phyloP scores from a whole-genome alignment of 2,797 vertebrate species.

The Clarias laeviceps region DNA sequence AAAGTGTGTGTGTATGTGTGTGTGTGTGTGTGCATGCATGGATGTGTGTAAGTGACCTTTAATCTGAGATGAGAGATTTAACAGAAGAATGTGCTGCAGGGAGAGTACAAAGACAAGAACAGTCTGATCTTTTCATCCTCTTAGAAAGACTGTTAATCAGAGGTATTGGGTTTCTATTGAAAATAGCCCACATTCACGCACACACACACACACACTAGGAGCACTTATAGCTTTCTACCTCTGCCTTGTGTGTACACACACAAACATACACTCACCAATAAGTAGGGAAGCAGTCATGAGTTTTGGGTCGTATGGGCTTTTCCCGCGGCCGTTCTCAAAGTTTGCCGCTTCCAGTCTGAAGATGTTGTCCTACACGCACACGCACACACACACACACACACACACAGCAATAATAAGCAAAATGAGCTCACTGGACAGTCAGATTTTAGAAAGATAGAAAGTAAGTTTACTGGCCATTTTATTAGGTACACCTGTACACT shows the following conservation, averaged over 20 bases:
- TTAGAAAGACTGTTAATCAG: conserved; percentile 47
- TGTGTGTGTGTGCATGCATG: neutral
- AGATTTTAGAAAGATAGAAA: neutral
- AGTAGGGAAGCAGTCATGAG: conserved; percentile 91
- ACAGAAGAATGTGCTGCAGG: conserved; percentile 57
- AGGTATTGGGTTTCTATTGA: conserved; percentile 53
- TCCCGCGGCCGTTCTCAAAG: conserved; percentile 94
- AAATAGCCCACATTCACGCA: conserved; percentile 40
- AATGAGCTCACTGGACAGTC: neutral
- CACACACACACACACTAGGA: neutral
- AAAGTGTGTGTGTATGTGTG: conserved; percentile 10
- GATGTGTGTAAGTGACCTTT: conserved; percentile 53
- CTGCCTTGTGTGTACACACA: neutral
- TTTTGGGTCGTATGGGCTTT: conserved; percentile 97
- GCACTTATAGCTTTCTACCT: neutral
- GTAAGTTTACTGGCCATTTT: neutral
- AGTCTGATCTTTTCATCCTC: conserved; percentile 51
- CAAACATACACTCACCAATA: conserved; percentile 78
- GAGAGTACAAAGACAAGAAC: conserved; percentile 56
- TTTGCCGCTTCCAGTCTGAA: conserved; percentile 86
- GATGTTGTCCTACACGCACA: conserved; percentile 81
- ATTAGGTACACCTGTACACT: neutral
- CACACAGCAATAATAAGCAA: neutral
- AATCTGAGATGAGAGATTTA: conserved; percentile 52
- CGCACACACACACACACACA: conserved; percentile 24